Percentiles rank a stretch among this genome's conserved stretches.
Conservation (phyloP, 2,888 invertebrate species). For the Dichetophora obliterata region DNA sequence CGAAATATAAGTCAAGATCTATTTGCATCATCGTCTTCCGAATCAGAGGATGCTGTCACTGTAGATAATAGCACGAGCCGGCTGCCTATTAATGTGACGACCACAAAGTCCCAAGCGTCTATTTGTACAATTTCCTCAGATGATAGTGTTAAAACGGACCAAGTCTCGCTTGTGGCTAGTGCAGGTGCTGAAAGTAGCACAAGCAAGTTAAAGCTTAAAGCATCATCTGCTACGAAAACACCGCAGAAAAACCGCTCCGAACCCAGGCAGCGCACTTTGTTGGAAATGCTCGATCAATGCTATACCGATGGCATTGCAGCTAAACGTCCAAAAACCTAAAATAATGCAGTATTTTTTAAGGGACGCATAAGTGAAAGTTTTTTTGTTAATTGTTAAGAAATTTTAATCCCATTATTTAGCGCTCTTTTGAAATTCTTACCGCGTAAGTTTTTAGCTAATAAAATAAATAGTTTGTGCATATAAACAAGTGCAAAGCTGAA, state of each 20-base stretch:
- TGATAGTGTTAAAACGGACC: slow-evolving; percentile 44
- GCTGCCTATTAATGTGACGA: background rate
- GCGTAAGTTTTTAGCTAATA: no score
- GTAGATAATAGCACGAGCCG: background rate
- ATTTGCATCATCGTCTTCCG: slow-evolving; percentile 44
- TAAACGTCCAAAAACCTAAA: slow-evolving; percentile 32
- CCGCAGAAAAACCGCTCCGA: slow-evolving; percentile 42
- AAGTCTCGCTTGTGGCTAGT: background rate
- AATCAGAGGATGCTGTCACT: slow-evolving; percentile 21
- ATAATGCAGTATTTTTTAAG: background rate
- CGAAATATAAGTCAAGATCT: slow-evolving; percentile 49
- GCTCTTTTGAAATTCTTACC: no score
- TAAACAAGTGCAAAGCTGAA: no score
- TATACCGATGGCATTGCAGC: slow-evolving; percentile 57
- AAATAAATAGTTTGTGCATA: no score
- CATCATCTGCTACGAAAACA: slow-evolving; percentile 7
- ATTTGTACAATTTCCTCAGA: slow-evolving; percentile 39
- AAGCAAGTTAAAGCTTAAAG: slow-evolving; percentile 23
- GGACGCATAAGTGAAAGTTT: no score
- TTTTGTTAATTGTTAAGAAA: no score
- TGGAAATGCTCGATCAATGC: slow-evolving; percentile 67
- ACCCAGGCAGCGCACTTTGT: slow-evolving; percentile 59
- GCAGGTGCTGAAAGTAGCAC: slow-evolving; percentile 12
- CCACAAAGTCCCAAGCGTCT: background rate
- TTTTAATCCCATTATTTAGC: no score